phyloP scores from a whole-genome alignment of 2,888 invertebrate species.

The Xanthostigma xanthostigma region DNA sequence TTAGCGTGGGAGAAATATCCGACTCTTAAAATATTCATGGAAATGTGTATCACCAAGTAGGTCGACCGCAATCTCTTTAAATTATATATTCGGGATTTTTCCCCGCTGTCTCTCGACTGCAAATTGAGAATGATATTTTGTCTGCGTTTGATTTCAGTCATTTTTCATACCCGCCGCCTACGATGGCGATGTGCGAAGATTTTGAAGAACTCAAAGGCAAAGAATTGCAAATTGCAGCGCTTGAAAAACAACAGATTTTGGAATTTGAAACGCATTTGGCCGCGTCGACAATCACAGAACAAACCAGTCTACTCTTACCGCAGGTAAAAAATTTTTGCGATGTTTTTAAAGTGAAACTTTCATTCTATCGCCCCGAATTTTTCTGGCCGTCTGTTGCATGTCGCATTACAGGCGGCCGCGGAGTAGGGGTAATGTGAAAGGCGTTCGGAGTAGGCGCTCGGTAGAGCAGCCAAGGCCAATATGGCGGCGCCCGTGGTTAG shows the following conservation, averaged over 20 bases:
- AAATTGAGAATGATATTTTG: not conserved
- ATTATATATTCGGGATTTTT: not conserved
- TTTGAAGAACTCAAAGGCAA: slow-evolving; percentile 44
- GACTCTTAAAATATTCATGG: slow-evolving; percentile 78
- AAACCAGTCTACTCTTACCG: slow-evolving; percentile 69
- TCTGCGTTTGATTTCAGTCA: slow-evolving; percentile 31
- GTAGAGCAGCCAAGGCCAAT: too few relatives aligned
- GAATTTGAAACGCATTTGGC: slow-evolving; percentile 88
- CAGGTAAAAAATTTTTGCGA: slow-evolving; percentile 32
- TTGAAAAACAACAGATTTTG: slow-evolving; percentile 65
- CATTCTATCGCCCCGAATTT: too few relatives aligned
- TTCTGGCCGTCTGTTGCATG: too few relatives aligned
- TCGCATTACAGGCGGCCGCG: too few relatives aligned
- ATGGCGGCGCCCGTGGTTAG: too few relatives aligned
- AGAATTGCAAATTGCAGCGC: slow-evolving; percentile 49
- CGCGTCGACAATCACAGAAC: slow-evolving; percentile 80
- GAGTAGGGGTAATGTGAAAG: too few relatives aligned
- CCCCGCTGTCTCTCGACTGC: too few relatives aligned
- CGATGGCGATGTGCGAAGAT: slow-evolving; percentile 40
- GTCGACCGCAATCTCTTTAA: slow-evolving; percentile 17
- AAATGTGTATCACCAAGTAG: slow-evolving; percentile 91
- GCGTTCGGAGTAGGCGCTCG: too few relatives aligned
- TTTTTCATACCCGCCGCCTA: slow-evolving; percentile 56
- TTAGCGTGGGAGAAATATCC: slow-evolving; percentile 84
- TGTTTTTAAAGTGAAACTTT: too few relatives aligned